Percentiles rank a stretch among this genome's conserved stretches.
Evolutionary conservation across 2,888 invertebrate species (phyloP).

Genomic region (Harpalus rufipes): DNA sequence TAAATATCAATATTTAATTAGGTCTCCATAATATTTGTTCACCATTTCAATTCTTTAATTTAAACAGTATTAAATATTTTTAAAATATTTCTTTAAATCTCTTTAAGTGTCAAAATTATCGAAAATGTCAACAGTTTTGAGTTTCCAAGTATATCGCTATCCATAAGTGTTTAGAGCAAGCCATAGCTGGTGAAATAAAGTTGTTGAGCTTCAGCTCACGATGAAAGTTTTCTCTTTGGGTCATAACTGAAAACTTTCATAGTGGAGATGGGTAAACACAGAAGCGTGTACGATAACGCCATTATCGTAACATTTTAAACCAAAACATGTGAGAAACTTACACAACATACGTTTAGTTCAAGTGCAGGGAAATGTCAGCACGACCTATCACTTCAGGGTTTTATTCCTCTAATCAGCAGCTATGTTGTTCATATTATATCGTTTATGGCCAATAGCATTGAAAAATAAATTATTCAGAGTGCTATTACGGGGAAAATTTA

Average conservation of each 20-base stretch:
- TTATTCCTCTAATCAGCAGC: neutral
- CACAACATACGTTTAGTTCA: conserved; percentile 15
- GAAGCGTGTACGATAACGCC: conserved; percentile 24
- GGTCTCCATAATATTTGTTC: too few species aligned
- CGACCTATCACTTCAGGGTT: conserved; percentile 10
- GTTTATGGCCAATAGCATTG: neutral
- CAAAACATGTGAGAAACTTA: conserved; percentile 18
- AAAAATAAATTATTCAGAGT: neutral
- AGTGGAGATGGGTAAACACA: conserved; percentile 11
- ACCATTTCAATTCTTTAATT: too few species aligned
- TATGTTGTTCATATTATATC: neutral
- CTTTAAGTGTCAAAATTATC: neutral
- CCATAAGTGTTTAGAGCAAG: conserved; percentile 15
- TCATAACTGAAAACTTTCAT: conserved; percentile 24
- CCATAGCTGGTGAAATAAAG: conserved; percentile 6
- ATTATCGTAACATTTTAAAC: conserved; percentile 37
- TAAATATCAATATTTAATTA: too few species aligned
- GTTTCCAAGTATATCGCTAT: neutral
- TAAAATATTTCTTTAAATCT: neutral
- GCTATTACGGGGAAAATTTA: neutral
- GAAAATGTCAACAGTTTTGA: neutral
- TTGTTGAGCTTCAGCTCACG: neutral
- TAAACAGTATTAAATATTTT: neutral
- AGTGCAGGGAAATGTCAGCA: conserved; percentile 24
- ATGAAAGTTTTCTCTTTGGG: conserved; percentile 26